Evolutionary conservation across 2,888 invertebrate species (phyloP).

Genomic region (Drosophila fungiperda): DNA sequence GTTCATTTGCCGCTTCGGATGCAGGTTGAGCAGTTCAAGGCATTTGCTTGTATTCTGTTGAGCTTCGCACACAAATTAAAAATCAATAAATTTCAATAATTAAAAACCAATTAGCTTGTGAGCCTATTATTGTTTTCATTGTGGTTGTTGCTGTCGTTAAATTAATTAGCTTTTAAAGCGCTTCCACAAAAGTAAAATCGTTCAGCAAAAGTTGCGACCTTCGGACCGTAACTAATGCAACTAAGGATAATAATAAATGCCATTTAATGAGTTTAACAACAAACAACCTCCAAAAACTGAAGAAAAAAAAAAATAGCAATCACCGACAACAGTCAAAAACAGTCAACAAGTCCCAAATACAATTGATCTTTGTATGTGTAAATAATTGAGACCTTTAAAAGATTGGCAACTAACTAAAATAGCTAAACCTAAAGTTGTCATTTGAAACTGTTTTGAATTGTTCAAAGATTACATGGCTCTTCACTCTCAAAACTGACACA

Average conservation of each 20-base stretch:
- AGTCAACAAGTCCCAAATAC: background rate
- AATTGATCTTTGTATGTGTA: slow-evolving; percentile 16
- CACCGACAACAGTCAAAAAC: background rate
- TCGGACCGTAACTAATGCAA: slow-evolving; percentile 42
- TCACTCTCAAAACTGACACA: background rate
- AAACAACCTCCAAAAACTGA: slow-evolving; percentile 20
- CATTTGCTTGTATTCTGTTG: slow-evolving; percentile 18
- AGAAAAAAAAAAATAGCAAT: background rate
- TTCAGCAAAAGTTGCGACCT: slow-evolving; percentile 36
- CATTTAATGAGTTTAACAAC: slow-evolving; percentile 41
- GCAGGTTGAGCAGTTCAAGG: slow-evolving; percentile 57
- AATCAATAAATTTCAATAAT: slow-evolving; percentile 72
- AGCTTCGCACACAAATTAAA: slow-evolving; percentile 61
- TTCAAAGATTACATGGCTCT: background rate
- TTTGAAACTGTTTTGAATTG: background rate
- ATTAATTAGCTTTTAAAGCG: slow-evolving; percentile 48
- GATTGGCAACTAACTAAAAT: background rate
- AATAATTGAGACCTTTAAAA: slow-evolving; percentile 2
- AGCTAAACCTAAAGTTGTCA: background rate
- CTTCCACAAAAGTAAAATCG: slow-evolving; percentile 28
- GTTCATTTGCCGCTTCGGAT: slow-evolving; percentile 21
- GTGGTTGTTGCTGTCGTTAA: slow-evolving; percentile 22
- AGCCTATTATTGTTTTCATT: slow-evolving; percentile 37
- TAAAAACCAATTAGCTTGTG: slow-evolving; percentile 64
- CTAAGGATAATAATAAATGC: slow-evolving; percentile 50